phyloP scores from a whole-genome alignment of 2,113 vertebrate species.

The Fulica atra region DNA sequence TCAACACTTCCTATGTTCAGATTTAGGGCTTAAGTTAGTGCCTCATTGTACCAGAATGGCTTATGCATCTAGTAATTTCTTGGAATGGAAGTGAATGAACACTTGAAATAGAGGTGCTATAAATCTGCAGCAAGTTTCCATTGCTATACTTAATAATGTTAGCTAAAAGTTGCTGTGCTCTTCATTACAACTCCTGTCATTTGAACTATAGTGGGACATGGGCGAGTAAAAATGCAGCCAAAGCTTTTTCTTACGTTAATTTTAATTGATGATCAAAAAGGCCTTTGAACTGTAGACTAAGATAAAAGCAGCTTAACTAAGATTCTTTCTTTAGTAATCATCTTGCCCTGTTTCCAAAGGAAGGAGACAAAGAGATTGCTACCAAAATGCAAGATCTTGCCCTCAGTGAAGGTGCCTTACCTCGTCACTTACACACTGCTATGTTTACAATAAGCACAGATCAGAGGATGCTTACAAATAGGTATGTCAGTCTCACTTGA shows the following conservation, averaged over 20 bases:
- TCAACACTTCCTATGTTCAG: not conserved
- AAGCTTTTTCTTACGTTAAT: not conserved
- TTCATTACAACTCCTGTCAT: not conserved
- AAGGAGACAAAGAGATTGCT: slow-evolving; percentile 98
- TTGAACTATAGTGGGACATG: not conserved
- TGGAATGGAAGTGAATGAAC: slow-evolving; percentile 53
- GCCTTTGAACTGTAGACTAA: slow-evolving; percentile 22
- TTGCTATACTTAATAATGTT: not conserved
- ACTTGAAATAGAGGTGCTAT: slow-evolving; percentile 60
- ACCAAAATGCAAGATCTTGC: slow-evolving; percentile 99
- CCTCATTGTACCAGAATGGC: not conserved
- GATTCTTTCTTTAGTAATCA: slow-evolving; percentile 67
- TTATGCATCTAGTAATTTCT: slow-evolving; percentile 25
- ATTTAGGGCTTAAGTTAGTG: slow-evolving; percentile 25
- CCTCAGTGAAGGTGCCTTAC: slow-evolving; percentile 96
- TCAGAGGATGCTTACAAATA: slow-evolving; percentile 98
- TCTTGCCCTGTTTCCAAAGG: slow-evolving; percentile 84
- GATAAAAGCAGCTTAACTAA: slow-evolving; percentile 53
- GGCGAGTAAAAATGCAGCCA: not conserved
- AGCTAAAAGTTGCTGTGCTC: not conserved
- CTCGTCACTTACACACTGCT: slow-evolving; percentile 93
- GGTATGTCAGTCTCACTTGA: slow-evolving; percentile 76
- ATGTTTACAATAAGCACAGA: slow-evolving; percentile 97
- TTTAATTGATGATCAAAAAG: not conserved
- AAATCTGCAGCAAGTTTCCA: not conserved